phyloP scores from a whole-genome alignment of 1,140 invertebrate species.

The Bombus waltoni region DNA sequence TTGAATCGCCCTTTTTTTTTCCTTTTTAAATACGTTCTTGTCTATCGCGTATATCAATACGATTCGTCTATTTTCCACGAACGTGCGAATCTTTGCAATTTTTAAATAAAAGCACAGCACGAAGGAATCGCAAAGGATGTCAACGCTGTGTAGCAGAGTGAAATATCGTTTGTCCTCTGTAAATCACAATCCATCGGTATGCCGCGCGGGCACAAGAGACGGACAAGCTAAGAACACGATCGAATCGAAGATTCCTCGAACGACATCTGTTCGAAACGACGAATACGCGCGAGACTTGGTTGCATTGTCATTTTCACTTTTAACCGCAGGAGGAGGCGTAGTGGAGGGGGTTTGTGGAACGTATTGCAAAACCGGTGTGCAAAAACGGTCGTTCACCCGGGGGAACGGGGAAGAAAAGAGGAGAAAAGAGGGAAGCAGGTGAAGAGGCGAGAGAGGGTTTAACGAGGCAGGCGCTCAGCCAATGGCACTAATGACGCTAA shows the following conservation, averaged over 20 bases:
- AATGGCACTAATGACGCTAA: slow-evolving; percentile 79
- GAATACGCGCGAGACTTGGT: background rate
- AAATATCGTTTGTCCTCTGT: background rate
- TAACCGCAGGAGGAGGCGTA: background rate
- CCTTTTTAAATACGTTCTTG: background rate
- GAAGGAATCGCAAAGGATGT: background rate
- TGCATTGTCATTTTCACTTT: background rate
- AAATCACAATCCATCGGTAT: background rate
- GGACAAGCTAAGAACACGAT: background rate
- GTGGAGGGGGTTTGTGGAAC: background rate
- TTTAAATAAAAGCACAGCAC: background rate
- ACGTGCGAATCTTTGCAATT: background rate
- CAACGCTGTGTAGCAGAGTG: background rate
- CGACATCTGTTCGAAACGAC: background rate
- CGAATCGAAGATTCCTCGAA: background rate
- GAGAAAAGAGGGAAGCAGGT: slow-evolving; percentile 22
- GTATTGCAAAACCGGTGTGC: slow-evolving; percentile 7
- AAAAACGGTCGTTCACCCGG: slow-evolving; percentile 69
- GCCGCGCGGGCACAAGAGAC: background rate
- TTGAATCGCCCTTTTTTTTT: background rate
- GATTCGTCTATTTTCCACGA: too few species aligned
- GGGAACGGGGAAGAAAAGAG: slow-evolving; percentile 1
- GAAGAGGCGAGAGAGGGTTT: slow-evolving; percentile 61
- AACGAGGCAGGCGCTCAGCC: slow-evolving; percentile 72
- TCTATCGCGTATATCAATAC: too few species aligned